Conservation (phyloP, 2,888 invertebrate species). For the Acanthacorydalis orientalis region DNA sequence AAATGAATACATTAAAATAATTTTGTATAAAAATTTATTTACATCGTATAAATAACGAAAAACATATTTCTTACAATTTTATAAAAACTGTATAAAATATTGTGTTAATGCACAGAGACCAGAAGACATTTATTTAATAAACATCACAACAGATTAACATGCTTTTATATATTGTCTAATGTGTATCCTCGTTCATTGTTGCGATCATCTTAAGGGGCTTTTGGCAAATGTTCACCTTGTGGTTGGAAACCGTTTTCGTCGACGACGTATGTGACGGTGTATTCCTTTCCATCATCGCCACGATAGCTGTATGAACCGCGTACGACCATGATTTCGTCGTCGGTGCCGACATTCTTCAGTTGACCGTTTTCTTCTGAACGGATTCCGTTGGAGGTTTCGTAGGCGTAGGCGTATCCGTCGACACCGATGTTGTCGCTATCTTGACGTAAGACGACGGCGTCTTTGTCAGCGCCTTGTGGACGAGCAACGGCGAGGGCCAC, state of each 20-base stretch:
- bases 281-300: constrained; percentile 30
- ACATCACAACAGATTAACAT: too few species aligned
- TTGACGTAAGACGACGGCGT: constrained; percentile 31
- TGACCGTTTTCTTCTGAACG: constrained; percentile 18
- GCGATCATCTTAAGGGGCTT: constrained; percentile 12
- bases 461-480: constrained; percentile 12
- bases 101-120: too few species aligned
- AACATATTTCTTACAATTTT: too few species aligned
- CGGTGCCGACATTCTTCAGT: constrained; percentile 26
- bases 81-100: too few species aligned
- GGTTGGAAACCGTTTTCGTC: constrained; percentile 38
- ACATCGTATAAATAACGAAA: too few species aligned
- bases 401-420: constrained; percentile 36
- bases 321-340: constrained; percentile 26
- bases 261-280: constrained; percentile 31
- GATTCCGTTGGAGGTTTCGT: constrained; percentile 27
- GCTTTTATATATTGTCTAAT: too few species aligned
- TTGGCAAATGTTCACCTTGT: constrained; percentile 14
- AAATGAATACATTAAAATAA: too few species aligned
- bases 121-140: too few species aligned
- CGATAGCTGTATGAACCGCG: constrained; percentile 29
- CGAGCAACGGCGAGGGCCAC: constrained; percentile 11
- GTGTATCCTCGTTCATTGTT: too few species aligned
- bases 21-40: too few species aligned
- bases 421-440: constrained; percentile 39